phyloP scores from a whole-genome alignment of 2,113 vertebrate species.

The Gymnorhina tibicen region DNA sequence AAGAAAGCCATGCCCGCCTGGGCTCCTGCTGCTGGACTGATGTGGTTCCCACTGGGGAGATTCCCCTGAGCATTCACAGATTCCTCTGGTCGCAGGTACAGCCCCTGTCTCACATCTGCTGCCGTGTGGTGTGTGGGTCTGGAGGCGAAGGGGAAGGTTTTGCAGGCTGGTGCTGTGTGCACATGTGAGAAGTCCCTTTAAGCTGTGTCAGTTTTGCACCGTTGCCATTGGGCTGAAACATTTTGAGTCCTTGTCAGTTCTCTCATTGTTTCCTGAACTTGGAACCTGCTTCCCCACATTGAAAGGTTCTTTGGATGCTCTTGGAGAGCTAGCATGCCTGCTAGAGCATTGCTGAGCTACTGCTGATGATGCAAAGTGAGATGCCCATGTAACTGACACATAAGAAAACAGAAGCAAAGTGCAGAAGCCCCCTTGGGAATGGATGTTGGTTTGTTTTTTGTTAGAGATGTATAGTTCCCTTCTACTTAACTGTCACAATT shows the following conservation, averaged over 20 bases:
- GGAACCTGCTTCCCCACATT: background rate
- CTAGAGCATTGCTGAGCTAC: background rate
- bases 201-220: background rate
- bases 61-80: background rate
- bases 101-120: background rate
- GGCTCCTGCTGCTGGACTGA: background rate
- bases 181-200: background rate
- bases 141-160: background rate
- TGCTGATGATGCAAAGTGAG: background rate
- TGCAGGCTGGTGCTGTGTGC: background rate
- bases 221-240: background rate
- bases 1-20: too few species aligned
- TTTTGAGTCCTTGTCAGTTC: background rate
- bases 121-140: background rate
- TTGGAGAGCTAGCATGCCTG: background rate
- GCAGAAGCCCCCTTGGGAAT: background rate
- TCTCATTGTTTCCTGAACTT: background rate
- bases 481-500: background rate
- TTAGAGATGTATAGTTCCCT: background rate
- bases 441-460: background rate
- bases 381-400: background rate
- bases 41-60: fast-evolving
- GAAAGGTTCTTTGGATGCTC: background rate
- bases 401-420: background rate
- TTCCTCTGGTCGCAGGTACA: background rate